phyloP scores from a whole-genome alignment of 2,113 vertebrate genomes.

The Microcebus jonahi region DNA sequence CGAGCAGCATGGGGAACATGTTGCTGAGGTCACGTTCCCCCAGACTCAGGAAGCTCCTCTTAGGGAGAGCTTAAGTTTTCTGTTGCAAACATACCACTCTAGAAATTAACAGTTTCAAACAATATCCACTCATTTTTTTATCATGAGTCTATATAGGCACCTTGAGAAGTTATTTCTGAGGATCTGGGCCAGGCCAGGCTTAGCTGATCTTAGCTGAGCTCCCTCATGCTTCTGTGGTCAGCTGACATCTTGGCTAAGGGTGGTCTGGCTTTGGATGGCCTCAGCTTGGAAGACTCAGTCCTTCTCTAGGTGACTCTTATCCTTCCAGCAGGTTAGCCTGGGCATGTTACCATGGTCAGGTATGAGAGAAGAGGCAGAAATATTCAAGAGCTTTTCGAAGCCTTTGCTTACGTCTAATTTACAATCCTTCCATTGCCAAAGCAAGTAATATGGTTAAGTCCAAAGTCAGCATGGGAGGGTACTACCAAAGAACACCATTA shows the following conservation, averaged over 20 bases:
- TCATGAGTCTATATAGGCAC: not conserved
- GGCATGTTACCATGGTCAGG: not conserved
- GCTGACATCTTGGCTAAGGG: not conserved
- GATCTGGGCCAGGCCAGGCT: not conserved
- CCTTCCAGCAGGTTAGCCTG: not conserved
- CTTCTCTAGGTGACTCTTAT: not conserved
- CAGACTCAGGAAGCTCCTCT: not conserved
- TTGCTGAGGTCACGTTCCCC: not conserved
- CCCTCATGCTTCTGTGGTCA: not conserved
- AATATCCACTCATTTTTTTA: not conserved
- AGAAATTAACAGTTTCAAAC: not conserved
- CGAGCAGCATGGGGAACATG: not conserved
- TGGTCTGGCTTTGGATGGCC: not conserved
- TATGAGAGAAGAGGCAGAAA: not conserved
- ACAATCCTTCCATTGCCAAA: not conserved
- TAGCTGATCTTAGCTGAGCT: not conserved
- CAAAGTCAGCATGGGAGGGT: not conserved
- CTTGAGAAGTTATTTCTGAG: not conserved
- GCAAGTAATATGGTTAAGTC: not conserved
- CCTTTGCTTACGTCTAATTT: not conserved
- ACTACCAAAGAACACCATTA: not conserved
- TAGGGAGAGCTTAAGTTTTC: not conserved
- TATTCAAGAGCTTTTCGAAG: not conserved
- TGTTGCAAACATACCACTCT: not conserved
- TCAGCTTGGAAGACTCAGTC: not conserved